Evolutionary conservation across 2,888 invertebrate genomes (phyloP).

Genomic region (Xestia rhomboidea): DNA sequence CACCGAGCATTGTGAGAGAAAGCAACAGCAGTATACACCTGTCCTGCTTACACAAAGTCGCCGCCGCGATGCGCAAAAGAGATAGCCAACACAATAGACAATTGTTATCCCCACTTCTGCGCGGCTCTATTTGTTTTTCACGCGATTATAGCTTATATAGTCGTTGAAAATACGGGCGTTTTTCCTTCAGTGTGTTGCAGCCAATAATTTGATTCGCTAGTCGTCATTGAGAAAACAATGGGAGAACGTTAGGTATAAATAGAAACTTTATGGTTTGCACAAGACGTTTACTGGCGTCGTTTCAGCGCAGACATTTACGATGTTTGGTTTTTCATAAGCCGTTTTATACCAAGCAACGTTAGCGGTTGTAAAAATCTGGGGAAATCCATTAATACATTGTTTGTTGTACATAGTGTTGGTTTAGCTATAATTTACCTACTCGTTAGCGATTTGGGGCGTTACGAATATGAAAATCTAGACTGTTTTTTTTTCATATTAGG

Average conservation of each 20-base stretch:
- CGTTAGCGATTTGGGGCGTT: slow-evolving; percentile 44
- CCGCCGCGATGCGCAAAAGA: slow-evolving; percentile 85
- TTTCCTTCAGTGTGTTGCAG: slow-evolving; percentile 73
- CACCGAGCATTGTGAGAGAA: slow-evolving; percentile 82
- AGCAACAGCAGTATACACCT: slow-evolving; percentile 70
- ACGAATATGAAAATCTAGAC: background rate
- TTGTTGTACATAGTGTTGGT: slow-evolving; percentile 64
- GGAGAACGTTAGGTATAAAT: slow-evolving; percentile 79
- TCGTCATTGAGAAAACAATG: slow-evolving; percentile 89
- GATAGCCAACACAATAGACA: slow-evolving; percentile 90
- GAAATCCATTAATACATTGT: slow-evolving; percentile 63
- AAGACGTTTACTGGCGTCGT: slow-evolving; percentile 77
- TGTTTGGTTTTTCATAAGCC: slow-evolving; percentile 68
- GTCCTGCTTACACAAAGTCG: slow-evolving; percentile 79
- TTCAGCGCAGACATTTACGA: slow-evolving; percentile 72
- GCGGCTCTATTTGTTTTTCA: slow-evolving; percentile 78
- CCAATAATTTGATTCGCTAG: slow-evolving; percentile 89
- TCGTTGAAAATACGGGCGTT: slow-evolving; percentile 63
- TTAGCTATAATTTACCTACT: slow-evolving; percentile 57
- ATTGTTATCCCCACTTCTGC: slow-evolving; percentile 89
- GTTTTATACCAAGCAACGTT: slow-evolving; percentile 57
- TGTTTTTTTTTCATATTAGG: background rate
- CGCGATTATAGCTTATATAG: slow-evolving; percentile 72
- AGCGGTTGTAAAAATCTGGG: slow-evolving; percentile 63
- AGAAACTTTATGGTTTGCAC: slow-evolving; percentile 72